Percentiles rank a stretch among this genome's conserved stretches.
Conservation (phyloP, 2,113 vertebrate species). For the Leuciscus idus region DNA sequence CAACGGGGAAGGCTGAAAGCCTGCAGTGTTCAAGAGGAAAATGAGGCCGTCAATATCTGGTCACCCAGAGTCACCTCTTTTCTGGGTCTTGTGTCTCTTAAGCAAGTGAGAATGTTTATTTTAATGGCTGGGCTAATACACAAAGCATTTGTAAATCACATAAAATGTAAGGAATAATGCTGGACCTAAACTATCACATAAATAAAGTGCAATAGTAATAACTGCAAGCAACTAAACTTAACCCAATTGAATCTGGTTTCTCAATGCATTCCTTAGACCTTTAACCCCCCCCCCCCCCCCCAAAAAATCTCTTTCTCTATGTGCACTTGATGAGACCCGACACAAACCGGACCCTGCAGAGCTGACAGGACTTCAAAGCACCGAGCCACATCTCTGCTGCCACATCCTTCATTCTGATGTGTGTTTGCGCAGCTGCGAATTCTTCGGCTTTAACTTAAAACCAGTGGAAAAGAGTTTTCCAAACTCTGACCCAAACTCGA, state of each 20-base stretch:
- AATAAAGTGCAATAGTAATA: background rate
- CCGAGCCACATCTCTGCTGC: background rate
- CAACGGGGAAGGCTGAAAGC: background rate
- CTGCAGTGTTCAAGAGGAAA: slow-evolving; percentile 20
- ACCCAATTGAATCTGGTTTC: background rate
- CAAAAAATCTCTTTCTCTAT: background rate
- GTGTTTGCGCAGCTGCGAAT: slow-evolving; percentile 75
- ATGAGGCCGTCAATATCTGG: background rate
- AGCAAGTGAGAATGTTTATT: background rate
- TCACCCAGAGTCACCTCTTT: background rate
- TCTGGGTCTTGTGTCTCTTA: background rate
- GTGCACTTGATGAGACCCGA: background rate
- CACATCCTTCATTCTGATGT: slow-evolving; percentile 45
- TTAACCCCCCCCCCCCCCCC: background rate
- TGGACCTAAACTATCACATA: background rate
- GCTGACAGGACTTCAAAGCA: slow-evolving; percentile 46
- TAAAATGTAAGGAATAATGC: background rate
- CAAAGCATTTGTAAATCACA: background rate
- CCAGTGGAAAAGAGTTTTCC: slow-evolving; percentile 59
- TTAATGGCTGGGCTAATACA: background rate
- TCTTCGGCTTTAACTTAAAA: slow-evolving; percentile 69
- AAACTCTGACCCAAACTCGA: slow-evolving; percentile 25
- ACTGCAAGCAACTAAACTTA: too few species aligned
- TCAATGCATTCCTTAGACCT: background rate
- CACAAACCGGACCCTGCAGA: slow-evolving; percentile 11